Percentiles rank a stretch among this genome's conserved stretches.
phyloP scores from a whole-genome alignment of 2,113 vertebrate genomes.

The Alligator sinensis region DNA sequence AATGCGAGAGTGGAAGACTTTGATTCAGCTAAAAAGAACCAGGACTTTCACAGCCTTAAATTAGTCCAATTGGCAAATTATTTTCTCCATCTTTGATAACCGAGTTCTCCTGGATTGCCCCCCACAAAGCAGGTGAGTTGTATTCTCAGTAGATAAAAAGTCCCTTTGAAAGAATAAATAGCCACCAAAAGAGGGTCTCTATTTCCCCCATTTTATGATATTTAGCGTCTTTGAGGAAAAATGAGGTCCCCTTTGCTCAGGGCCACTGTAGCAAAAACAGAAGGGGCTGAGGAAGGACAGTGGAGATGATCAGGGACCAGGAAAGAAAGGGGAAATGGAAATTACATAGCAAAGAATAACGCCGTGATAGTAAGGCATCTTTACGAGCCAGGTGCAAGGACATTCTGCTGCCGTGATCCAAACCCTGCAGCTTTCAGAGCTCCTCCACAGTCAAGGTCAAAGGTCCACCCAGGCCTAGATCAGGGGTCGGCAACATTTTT shows the following conservation, averaged over 20 bases:
- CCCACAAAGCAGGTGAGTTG: background rate
- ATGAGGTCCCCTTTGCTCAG: background rate
- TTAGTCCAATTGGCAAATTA: background rate
- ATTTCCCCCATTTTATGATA: background rate
- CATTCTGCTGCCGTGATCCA: background rate
- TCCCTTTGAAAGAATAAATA: background rate
- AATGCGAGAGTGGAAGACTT: background rate
- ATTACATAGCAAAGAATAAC: background rate
- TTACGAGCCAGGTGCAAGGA: background rate
- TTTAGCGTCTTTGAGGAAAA: background rate
- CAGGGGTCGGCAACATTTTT: no score
- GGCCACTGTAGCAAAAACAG: background rate
- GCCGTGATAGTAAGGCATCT: background rate
- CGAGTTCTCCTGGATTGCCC: background rate
- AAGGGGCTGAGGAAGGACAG: background rate
- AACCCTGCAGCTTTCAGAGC: background rate
- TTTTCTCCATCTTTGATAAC: background rate
- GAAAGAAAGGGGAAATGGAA: background rate
- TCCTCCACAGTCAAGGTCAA: background rate
- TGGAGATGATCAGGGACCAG: background rate
- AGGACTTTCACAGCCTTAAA: background rate
- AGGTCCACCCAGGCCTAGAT: no score
- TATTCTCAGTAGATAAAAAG: background rate
- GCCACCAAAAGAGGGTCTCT: background rate
- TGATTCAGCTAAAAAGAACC: background rate